phyloP scores from a whole-genome alignment of 2,888 invertebrate species.

The Lasiommata megera region DNA sequence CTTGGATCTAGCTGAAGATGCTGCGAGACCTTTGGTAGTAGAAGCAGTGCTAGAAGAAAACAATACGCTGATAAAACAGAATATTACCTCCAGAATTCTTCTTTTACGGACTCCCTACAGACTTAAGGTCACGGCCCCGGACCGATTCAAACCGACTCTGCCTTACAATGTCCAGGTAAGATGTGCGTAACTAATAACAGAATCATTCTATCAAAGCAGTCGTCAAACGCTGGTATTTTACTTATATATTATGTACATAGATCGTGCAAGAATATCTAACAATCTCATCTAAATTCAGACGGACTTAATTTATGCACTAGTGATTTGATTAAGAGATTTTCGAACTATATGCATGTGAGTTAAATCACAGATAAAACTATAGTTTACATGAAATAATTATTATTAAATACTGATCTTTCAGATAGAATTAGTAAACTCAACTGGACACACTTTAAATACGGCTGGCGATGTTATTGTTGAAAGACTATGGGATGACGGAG shows the following conservation, averaged over 20 bases:
- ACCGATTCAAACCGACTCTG: slow-evolving; percentile 93
- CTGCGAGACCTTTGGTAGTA: slow-evolving; percentile 90
- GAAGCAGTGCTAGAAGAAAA: slow-evolving; percentile 95
- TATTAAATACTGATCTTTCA: slow-evolving; percentile 27
- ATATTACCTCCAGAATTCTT: slow-evolving; percentile 84
- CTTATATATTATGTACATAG: neutral
- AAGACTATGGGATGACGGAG: slow-evolving; percentile 70
- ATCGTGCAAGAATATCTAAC: neutral
- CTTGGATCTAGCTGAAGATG: slow-evolving; percentile 87
- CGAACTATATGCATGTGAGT: neutral
- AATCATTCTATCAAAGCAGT: neutral
- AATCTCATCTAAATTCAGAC: neutral
- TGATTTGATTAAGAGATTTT: neutral
- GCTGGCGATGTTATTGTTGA: slow-evolving; percentile 64
- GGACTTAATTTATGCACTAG: neutral
- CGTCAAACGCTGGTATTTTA: neutral
- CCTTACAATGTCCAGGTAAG: slow-evolving; percentile 89
- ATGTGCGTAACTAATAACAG: too few relatives aligned
- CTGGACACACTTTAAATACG: slow-evolving; percentile 52
- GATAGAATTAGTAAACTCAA: slow-evolving; percentile 67
- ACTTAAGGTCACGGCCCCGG: slow-evolving; percentile 91
- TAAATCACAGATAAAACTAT: neutral
- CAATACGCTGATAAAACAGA: slow-evolving; percentile 91
- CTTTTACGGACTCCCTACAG: slow-evolving; percentile 80
- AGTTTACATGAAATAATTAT: too few relatives aligned